Conservation (phyloP, 1,140 invertebrate genomes). For the Cherax destructor region DNA sequence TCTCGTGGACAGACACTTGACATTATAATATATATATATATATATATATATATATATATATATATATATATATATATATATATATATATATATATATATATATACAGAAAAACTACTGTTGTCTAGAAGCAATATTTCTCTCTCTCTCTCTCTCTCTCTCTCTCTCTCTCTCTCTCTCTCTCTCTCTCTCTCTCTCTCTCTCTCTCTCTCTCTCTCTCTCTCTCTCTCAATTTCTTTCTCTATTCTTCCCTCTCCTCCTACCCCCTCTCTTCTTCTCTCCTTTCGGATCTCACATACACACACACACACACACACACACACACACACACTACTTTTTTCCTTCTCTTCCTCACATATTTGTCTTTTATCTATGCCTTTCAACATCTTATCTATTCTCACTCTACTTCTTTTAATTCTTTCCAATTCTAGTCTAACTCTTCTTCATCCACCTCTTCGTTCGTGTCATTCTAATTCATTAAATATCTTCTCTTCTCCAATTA, state of each 20-base stretch:
- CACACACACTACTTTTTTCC: neutral
- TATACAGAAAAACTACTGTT: no score
- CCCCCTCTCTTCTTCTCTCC: constrained; percentile 12
- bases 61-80: neutral
- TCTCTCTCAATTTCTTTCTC: constrained; percentile 4
- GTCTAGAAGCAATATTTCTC: neutral
- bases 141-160: constrained; percentile 12
- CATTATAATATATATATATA: neutral
- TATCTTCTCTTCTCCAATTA: neutral
- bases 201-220: constrained; percentile 10
- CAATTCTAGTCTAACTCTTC: neutral
- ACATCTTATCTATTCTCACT: no score
- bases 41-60: neutral
- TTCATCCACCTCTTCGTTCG: neutral
- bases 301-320: neutral
- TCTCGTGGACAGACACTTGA: constrained; percentile 5
- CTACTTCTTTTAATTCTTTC: neutral
- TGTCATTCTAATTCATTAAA: constrained; percentile 13
- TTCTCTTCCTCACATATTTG: neutral
- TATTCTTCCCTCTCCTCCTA: neutral
- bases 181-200: no score
- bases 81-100: no score
- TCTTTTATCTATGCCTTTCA: neutral
- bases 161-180: no score
- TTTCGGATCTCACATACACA: neutral